phyloP scores from a whole-genome alignment of 2,797 vertebrate species.

The Taenioides sp. region DNA sequence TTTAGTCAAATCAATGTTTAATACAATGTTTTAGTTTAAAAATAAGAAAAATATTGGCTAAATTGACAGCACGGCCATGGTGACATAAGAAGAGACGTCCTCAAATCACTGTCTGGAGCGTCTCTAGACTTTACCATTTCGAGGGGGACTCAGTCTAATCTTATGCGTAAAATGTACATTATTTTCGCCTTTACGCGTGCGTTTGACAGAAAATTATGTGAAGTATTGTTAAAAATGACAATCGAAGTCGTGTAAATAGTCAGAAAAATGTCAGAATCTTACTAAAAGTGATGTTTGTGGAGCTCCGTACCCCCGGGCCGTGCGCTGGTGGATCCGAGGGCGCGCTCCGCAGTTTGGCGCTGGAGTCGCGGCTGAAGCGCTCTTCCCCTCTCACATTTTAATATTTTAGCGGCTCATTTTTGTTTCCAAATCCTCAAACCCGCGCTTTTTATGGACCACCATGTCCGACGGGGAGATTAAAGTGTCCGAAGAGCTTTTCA shows the following conservation, averaged over 20 bases:
- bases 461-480: constrained; percentile 83
- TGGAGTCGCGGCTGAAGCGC: constrained; percentile 39
- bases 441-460: constrained; percentile 45
- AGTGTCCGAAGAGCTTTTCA: constrained; percentile 90
- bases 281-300: not conserved
- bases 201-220: no score
- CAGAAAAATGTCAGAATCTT: not conserved
- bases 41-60: not conserved
- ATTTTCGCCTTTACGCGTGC: not conserved
- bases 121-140: not conserved
- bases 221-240: not conserved
- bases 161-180: not conserved
- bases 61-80: not conserved
- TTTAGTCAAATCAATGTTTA: no score
- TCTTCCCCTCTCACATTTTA: constrained; percentile 16
- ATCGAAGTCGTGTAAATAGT: not conserved
- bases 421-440: not conserved
- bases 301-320: constrained; percentile 15
- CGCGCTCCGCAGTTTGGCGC: constrained; percentile 80
- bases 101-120: constrained; percentile 8
- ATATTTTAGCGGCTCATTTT: not conserved
- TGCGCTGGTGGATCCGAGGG: constrained; percentile 47
- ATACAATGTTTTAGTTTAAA: not conserved
- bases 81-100: constrained; percentile 2
- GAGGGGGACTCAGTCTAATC: not conserved